Evolutionary conservation across 1,140 invertebrate genomes (phyloP).

Genomic region (Ooceraea biroi): DNA sequence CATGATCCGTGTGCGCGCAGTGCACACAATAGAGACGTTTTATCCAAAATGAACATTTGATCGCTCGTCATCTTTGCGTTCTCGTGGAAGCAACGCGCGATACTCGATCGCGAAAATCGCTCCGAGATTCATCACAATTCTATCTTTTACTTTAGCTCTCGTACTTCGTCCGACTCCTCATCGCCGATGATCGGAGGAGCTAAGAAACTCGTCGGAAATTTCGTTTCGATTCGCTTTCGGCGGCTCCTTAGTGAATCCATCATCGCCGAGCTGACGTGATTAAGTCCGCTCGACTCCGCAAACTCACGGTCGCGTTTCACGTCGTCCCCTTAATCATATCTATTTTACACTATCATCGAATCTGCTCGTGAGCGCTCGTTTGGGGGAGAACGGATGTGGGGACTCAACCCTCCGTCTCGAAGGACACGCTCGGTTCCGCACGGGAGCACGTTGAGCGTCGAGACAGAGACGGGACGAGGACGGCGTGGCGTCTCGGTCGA

Average conservation of each 20-base stretch:
- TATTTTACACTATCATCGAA: conserved; percentile 60
- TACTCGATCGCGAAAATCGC: not conserved
- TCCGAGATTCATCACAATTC: not conserved
- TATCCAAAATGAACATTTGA: not conserved
- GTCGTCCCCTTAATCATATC: conserved; percentile 42
- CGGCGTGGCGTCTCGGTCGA: conserved; percentile 43
- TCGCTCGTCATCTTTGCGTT: conserved; percentile 8
- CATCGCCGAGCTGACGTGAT: conserved; percentile 46
- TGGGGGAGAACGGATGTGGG: conserved; percentile 14
- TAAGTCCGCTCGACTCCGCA: conserved; percentile 21
- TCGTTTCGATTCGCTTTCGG: not conserved
- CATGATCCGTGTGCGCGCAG: conserved; percentile 1
- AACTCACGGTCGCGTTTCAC: conserved; percentile 36
- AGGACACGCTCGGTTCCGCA: conserved; percentile 45
- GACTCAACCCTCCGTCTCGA: conserved; percentile 36
- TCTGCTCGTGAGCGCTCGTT: not conserved
- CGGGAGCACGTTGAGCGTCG: conserved; percentile 27
- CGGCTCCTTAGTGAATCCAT: conserved; percentile 31
- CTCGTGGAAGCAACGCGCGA: not conserved
- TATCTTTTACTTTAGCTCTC: not conserved
- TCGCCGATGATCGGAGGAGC: not conserved
- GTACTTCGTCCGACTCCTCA: not conserved
- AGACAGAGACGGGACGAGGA: conserved; percentile 22
- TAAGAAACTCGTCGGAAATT: conserved; percentile 3
- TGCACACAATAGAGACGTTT: not conserved